Conservation (phyloP, 2,797 vertebrate species). For the Hydrophis major region DNA sequence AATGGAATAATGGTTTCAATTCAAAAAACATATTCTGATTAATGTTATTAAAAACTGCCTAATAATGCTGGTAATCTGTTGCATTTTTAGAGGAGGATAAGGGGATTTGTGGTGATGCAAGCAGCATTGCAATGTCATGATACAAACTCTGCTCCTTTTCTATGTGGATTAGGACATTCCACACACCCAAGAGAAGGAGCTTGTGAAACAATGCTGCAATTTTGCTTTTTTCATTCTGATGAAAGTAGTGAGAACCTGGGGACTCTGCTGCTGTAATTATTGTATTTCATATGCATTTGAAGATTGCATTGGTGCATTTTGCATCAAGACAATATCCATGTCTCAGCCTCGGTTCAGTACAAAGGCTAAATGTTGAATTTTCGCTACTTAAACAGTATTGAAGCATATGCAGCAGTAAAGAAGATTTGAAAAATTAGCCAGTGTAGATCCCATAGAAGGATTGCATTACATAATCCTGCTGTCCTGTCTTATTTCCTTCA, state of each 20-base stretch:
- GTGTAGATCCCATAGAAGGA: not conserved
- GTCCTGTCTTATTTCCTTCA: not conserved
- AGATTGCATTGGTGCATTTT: not conserved
- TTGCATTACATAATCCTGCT: not conserved
- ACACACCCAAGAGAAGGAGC: not conserved
- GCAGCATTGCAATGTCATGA: not conserved
- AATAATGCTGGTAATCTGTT: not conserved
- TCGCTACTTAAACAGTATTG: not conserved
- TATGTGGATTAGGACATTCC: not conserved
- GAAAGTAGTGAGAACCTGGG: not conserved
- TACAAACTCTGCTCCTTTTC: not conserved
- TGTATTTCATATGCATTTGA: not conserved
- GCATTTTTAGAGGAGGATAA: not conserved
- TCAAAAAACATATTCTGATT: not conserved
- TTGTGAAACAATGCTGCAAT: not conserved
- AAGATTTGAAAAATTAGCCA: not conserved
- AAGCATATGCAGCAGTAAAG: not conserved
- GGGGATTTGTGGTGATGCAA: not conserved
- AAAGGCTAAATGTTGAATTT: not conserved
- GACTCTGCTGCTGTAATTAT: not conserved
- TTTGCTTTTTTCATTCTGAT: not conserved
- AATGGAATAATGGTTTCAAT: not conserved
- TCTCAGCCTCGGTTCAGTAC: not conserved
- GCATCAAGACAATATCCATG: not conserved
- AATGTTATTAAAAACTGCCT: not conserved